Evolutionary conservation across 2,888 invertebrate species (phyloP).

Genomic region (Sarcophaga variegata): DNA sequence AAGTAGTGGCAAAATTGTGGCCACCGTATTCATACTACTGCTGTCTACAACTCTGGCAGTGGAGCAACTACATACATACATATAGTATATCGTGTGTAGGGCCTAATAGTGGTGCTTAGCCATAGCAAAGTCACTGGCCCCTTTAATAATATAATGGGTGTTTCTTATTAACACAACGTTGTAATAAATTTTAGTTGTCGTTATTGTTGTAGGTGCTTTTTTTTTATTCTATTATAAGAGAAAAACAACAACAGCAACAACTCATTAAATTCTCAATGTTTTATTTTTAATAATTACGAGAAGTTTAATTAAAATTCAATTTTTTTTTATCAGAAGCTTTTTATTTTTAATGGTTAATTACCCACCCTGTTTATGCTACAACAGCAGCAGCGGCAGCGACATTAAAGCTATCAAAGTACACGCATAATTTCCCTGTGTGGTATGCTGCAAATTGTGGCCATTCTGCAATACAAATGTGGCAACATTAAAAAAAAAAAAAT

Average conservation of each 20-base stretch:
- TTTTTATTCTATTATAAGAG: not conserved
- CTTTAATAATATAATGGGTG: conserved; percentile 33
- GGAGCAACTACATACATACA: too few relatives aligned
- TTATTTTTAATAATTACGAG: conserved; percentile 51
- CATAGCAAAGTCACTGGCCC: not conserved
- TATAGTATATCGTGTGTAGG: too few relatives aligned
- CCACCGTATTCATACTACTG: conserved; percentile 3
- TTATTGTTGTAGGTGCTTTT: not conserved
- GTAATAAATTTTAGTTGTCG: not conserved
- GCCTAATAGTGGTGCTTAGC: too few relatives aligned
- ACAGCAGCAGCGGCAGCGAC: not conserved
- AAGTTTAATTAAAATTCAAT: conserved; percentile 65
- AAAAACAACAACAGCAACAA: conserved; percentile 24
- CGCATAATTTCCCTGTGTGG: not conserved
- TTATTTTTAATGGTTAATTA: conserved; percentile 54
- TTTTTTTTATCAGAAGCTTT: conserved; percentile 35
- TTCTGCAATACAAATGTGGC: conserved; percentile 28
- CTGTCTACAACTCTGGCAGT: not conserved
- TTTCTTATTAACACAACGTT: conserved; percentile 26
- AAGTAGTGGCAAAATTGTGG: not conserved
- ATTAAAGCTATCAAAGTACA: not conserved
- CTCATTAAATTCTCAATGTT: conserved; percentile 49
- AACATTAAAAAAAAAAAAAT: conserved; percentile 4
- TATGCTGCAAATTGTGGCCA: conserved; percentile 13
- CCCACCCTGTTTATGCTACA: conserved; percentile 39